Base-by-base conservation (phyloP, 2,113 vertebrate species). In the Oncorhynchus clarkii region DNA sequence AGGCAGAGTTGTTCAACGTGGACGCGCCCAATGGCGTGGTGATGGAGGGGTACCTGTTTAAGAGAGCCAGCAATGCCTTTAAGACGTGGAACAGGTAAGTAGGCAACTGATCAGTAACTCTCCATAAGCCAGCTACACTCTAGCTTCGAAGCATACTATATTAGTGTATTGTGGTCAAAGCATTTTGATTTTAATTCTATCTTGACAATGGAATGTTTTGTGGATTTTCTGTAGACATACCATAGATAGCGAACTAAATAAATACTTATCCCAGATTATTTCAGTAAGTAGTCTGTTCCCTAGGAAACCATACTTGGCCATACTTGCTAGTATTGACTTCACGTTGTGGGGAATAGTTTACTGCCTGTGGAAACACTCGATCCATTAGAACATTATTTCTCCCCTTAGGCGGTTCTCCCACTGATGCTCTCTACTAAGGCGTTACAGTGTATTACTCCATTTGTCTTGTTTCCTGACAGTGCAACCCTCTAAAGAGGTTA, bases 21-120 rank as follows among this genome's bases (percentile, higher is more conserved):
- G 98, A 99, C 0, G 96, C 97, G 2, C 97, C 97, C 0, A 97
- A 96, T 2, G 98, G 98, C 0, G 96, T 99, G 86, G 98, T 99
- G 87, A 99, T 99, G 98, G 98, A 99, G 88, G 98, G 98, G 0
- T 99, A 99, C 89, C 94, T 99, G 83, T 99, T 99, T 88, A 99
- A 99, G 91, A 97, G 98, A 82, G 97, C 98, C 81, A 99, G 98
- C 90, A 99, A 99, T 0, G 97, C 98, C 66, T 99, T 99, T 80
- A 99, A 99, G 90, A 99, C 97, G 0, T 99, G 98, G 98, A 99
- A 99, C 87, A 94, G 98, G 98, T 99, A 85, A 75, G 29, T 22
- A 34, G 59, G 18, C 51, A 54, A 18, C 65, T 1, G 1, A 1
- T 60, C 34, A 8, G 18, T 34, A 20, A 68, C 67, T 68, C 13